phyloP scores from a whole-genome alignment of 2,797 vertebrate species.

The Siniperca scherzeri region DNA sequence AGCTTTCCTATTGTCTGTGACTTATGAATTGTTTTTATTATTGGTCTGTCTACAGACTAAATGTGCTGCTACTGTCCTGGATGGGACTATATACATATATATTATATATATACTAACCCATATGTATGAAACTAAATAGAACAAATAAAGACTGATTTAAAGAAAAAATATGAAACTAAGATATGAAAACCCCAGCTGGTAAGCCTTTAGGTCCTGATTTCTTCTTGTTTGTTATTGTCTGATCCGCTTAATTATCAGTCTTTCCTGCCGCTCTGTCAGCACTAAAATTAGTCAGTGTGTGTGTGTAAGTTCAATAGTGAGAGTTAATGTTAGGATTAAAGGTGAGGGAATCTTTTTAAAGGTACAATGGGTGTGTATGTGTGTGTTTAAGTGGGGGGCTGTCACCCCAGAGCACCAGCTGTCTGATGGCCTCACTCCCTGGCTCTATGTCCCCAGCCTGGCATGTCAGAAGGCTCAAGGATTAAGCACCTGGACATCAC shows the following conservation, averaged over 20 bases:
- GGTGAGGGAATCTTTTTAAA: not conserved
- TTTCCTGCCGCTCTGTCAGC: slow-evolving; percentile 16
- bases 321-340: not conserved
- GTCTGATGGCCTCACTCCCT: slow-evolving; percentile 49
- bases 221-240: not conserved
- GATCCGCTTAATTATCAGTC: slow-evolving; percentile 29
- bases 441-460: slow-evolving; percentile 55
- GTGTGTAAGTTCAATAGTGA: not conserved
- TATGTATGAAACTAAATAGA: not conserved
- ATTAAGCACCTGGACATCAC: slow-evolving; percentile 69
- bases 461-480: slow-evolving; percentile 57
- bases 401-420: slow-evolving; percentile 57
- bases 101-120: too few species aligned
- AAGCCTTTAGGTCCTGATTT: not conserved
- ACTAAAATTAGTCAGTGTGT: slow-evolving; percentile 25
- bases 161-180: not conserved
- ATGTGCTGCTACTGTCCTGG: slow-evolving; percentile 18
- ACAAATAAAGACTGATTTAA: not conserved
- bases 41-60: slow-evolving; percentile 1
- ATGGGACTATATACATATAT: not conserved
- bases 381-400: not conserved
- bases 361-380: not conserved
- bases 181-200: not conserved
- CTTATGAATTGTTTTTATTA: slow-evolving; percentile 16
- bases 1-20: slow-evolving; percentile 38